Conservation (phyloP, 2,888 invertebrate species). For the Hartigia nigra region DNA sequence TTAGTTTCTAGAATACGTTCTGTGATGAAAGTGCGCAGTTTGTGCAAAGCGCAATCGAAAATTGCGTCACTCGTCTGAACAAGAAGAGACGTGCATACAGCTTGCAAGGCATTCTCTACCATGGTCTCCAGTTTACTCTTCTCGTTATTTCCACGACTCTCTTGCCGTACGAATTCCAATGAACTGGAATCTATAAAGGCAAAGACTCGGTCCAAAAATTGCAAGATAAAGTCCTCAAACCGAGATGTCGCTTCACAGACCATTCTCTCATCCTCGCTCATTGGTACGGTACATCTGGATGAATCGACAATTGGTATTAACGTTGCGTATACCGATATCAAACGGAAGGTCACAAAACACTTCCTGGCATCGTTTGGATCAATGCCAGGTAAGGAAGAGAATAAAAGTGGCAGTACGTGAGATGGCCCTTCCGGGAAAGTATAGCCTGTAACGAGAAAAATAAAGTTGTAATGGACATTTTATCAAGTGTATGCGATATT, state of each 20-base stretch:
- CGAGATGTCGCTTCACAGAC: conserved; percentile 85
- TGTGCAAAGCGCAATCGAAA: conserved; percentile 76
- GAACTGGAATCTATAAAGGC: conserved; percentile 78
- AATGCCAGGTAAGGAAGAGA: conserved; percentile 86
- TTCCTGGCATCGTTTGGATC: conserved; percentile 89
- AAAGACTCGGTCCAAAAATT: conserved; percentile 84
- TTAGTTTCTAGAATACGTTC: conserved; percentile 84
- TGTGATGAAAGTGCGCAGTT: conserved; percentile 79
- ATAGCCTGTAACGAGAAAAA: conserved; percentile 59
- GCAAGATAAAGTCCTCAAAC: conserved; percentile 89
- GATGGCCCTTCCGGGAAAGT: conserved; percentile 80
- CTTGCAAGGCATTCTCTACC: conserved; percentile 77
- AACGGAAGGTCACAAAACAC: conserved; percentile 80
- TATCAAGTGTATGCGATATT: neutral
- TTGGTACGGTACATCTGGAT: conserved; percentile 77
- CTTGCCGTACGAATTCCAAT: conserved; percentile 75
- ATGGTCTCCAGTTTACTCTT: conserved; percentile 79
- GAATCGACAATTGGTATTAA: conserved; percentile 89
- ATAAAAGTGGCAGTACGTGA: conserved; percentile 84
- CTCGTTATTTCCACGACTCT: conserved; percentile 64
- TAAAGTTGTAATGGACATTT: neutral
- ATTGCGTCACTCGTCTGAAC: conserved; percentile 75
- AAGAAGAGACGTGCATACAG: conserved; percentile 76
- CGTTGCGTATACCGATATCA: conserved; percentile 80
- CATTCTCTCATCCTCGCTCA: conserved; percentile 81